Evolutionary conservation across 2,797 vertebrate species (phyloP), one percentile per base, ranked within the genome.

Genomic region (Pygocentrus nattereri): DNA sequence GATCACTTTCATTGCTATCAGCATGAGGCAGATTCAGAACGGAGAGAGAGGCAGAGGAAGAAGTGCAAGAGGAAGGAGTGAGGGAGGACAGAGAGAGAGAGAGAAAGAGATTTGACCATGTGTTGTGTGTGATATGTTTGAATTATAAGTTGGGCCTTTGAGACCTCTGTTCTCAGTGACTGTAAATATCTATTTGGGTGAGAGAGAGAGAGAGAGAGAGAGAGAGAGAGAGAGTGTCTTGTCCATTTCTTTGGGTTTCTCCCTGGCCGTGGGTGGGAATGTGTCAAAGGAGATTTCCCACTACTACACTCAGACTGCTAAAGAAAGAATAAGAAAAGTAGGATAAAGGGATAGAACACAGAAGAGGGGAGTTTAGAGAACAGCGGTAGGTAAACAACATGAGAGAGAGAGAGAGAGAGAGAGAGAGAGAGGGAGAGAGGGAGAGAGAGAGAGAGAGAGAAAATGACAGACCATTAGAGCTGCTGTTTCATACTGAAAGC

Each of bases 131-230:
- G 91, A 91, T 91, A 88, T 88, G 88, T 74, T 82, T 81, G 65
- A 21, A 83, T 83, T 74, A 70, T 73, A 83, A 64, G 82, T 82
- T 81, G 76, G 68, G 79, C 73, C 83, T 86, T 85, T 80, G 70
- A 72, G 70, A 54, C 49, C 58, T 7, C 27, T 50, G 27, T 54
- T 70, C 67, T 70, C n/a, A 49, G 7, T 59, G 41, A 47, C 25
- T 88, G 80, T 87, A 88, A 88, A 70, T 89, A 84, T 84, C 88
- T 87, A 87, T 83, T 81, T 88, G 89, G 80, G 76, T 84, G 80
- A 78, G 83, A 83, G 79, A 88, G 77, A 87, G 84, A 76, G 73
- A 82, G 78, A 85, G 81, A 89, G 86, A 85, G 85, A 89, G 85
- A 18, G 15, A 30, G 15, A 18, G 44, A 19, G 44, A 30, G 6